Conservation (phyloP, 2,888 invertebrate genomes). For the Dynastes maya region DNA sequence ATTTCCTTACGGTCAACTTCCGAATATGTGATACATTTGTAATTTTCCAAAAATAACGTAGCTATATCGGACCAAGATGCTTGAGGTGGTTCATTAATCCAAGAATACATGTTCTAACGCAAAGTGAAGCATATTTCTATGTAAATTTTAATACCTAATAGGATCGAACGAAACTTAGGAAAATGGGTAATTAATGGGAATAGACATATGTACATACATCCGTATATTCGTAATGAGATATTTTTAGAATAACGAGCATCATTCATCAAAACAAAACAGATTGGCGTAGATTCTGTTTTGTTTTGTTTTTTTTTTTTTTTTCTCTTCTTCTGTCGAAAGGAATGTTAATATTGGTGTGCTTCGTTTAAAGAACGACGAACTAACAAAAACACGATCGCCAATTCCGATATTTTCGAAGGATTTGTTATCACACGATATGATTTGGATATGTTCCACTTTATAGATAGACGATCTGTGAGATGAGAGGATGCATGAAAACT, state of each 20-base stretch:
- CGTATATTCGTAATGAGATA: background rate
- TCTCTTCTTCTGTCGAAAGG: background rate
- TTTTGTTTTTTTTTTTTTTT: background rate
- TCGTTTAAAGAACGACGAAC: conserved; percentile 12
- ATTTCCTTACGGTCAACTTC: conserved; percentile 76
- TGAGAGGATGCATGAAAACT: background rate
- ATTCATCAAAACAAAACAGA: background rate
- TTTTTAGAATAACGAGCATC: background rate
- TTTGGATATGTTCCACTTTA: conserved; percentile 24
- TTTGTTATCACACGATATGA: background rate
- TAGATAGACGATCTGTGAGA: background rate
- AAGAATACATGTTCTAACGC: conserved; percentile 65
- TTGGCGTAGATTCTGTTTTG: conserved; percentile 7
- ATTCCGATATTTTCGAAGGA: background rate
- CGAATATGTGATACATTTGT: conserved; percentile 78
- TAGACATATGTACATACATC: background rate
- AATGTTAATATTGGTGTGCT: background rate
- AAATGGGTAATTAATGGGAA: no score
- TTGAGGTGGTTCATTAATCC: conserved; percentile 68
- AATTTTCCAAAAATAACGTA: conserved; percentile 73
- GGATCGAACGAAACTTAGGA: background rate
- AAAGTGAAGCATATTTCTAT: conserved; percentile 52
- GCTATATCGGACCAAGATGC: conserved; percentile 74
- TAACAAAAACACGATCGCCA: background rate
- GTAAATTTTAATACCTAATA: background rate